Conservation (phyloP, 2,113 vertebrate species). For the Speoplatyrhinus poulsoni region DNA sequence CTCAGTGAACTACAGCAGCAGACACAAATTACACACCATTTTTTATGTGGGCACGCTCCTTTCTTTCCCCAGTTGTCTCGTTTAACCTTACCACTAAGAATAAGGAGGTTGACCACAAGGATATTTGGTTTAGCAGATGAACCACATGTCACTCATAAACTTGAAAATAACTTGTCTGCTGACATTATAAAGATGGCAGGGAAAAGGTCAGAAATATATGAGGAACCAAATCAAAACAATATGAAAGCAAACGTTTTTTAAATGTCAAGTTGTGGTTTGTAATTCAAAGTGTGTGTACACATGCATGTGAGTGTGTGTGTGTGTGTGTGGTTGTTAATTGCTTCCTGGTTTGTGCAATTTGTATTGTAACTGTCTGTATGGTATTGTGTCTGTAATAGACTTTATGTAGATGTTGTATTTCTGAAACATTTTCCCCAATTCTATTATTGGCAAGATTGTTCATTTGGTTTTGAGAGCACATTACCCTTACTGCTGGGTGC, state of each 20-base stretch:
- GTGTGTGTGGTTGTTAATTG: not conserved
- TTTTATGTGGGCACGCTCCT: slow-evolving; percentile 12
- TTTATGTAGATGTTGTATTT: too few species aligned
- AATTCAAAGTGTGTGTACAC: not conserved
- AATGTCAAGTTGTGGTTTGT: slow-evolving; percentile 48
- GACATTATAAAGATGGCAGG: slow-evolving; percentile 60
- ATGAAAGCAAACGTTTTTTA: slow-evolving; percentile 51
- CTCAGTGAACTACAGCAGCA: not conserved
- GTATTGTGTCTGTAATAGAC: too few species aligned
- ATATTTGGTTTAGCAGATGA: slow-evolving; percentile 49
- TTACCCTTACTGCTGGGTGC: too few species aligned
- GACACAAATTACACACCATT: slow-evolving; percentile 26
- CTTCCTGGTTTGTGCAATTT: too few species aligned
- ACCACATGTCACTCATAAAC: slow-evolving; percentile 60
- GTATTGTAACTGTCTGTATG: too few species aligned
- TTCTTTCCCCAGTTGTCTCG: slow-evolving; percentile 47
- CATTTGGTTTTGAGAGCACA: too few species aligned
- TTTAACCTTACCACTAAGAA: slow-evolving; percentile 57
- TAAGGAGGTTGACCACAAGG: slow-evolving; percentile 44
- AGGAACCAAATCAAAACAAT: slow-evolving; percentile 51
- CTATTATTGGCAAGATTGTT: too few species aligned
- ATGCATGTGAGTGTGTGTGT: not conserved
- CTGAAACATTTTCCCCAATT: too few species aligned
- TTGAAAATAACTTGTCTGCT: slow-evolving; percentile 55
- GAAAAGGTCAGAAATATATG: slow-evolving; percentile 52